Percentiles rank a stretch among this genome's conserved stretches.
phyloP scores from a whole-genome alignment of 2,797 vertebrate genomes.

The Labroides dimidiatus region DNA sequence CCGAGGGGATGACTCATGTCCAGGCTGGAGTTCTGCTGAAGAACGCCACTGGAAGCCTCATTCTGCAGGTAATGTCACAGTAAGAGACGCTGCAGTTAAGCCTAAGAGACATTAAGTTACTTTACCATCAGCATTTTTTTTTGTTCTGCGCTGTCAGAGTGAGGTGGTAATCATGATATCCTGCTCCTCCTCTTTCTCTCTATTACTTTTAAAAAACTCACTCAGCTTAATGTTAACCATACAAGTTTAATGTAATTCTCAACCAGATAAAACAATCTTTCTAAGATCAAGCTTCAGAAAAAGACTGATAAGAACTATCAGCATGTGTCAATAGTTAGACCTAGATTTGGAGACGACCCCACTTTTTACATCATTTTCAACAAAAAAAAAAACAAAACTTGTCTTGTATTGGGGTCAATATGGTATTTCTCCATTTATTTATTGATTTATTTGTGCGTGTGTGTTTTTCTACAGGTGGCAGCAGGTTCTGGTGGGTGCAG shows the following conservation, averaged over 20 bases:
- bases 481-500: conserved; percentile 32
- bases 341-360: too few relatives aligned
- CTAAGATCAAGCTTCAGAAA: too few relatives aligned
- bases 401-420: too few relatives aligned
- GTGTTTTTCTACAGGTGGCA: conserved; percentile 62
- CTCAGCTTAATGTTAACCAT: background rate
- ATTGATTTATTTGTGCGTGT: too few relatives aligned
- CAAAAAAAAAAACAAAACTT: too few relatives aligned
- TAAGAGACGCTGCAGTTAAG: conserved; percentile 18
- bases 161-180: conserved; percentile 7
- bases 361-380: too few relatives aligned
- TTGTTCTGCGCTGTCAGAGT: conserved; percentile 22
- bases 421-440: too few relatives aligned
- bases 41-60: conserved; percentile 85
- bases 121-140: conserved; percentile 30
- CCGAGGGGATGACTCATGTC: conserved; percentile 89
- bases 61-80: conserved; percentile 86
- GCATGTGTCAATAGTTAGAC: too few relatives aligned
- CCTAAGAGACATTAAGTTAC: conserved; percentile 14
- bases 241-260: conserved; percentile 1
- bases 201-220: conserved; percentile 23
- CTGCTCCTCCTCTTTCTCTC: conserved; percentile 12
- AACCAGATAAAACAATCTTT: conserved; percentile 3
- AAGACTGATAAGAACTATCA: too few relatives aligned
- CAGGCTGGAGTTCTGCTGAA: conserved; percentile 89